Base-by-base conservation (phyloP, 2,797 vertebrate genomes). In the Acrocephalus scirpaceus region DNA sequence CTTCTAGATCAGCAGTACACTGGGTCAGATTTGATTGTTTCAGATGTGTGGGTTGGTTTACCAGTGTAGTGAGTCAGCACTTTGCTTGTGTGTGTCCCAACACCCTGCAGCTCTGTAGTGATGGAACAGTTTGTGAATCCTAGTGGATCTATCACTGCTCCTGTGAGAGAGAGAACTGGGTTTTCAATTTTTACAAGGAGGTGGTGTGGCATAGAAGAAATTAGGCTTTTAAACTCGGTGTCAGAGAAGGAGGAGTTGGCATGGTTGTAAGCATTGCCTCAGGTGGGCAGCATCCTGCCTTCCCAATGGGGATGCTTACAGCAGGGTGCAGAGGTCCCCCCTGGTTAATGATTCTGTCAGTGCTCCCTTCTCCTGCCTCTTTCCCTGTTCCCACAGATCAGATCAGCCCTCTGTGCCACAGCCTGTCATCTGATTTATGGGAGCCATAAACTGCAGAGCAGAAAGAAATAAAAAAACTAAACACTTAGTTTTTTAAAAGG, bases 401-500 rank as follows among this genome's bases (percentile, higher is more conserved):
- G 75, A 96, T 92, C 93, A 88, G 90, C 73, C 62, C 62, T 81
- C 70, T 70, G 74, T 86, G 80, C 80, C 58, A 81, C 48, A 78
- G 92, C 62, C 83, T 72, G 86, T 76, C 88, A 62, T 56, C 44
- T 56, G 94, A 96, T 96, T 96, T 97, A 97, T 76, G 77, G 90
- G 79, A 93, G 62, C 73, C 70, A 86, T 97, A 96, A 95, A 96
- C 71, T 50, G 80, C 72, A 85, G 93, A 95, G 84, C 67, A 95
- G 90, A 95, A 79, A 95, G 92, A 89, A 95, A 94, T 87, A 94
- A 96, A 97, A 92, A 95, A 93, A 93, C 94, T 95, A 92, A 95
- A 73, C 95, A 81, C 93, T 92, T 86, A 42, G 44, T 51, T 90
- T 96, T 92, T 93, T 92, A 79, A 95, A 95, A 95, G 92, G 90